Evolutionary conservation across 2,113 vertebrate genomes (phyloP).

Genomic region (Sardina pilchardus): DNA sequence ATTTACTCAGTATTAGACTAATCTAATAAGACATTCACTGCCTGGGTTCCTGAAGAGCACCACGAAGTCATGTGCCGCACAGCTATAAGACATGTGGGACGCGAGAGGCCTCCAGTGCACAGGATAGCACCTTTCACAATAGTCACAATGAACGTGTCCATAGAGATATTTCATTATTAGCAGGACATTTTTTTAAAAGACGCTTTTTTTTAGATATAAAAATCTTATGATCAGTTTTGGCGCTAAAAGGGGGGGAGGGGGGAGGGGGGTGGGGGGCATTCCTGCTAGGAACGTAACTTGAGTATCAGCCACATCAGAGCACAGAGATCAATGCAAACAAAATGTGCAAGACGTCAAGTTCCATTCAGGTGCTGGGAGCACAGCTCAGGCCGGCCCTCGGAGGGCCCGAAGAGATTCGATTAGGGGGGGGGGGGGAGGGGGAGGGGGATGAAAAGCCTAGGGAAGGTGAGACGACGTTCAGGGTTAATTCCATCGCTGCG

Average conservation of each 20-base stretch:
- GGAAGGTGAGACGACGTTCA: conserved; percentile 12
- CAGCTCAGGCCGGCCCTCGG: neutral
- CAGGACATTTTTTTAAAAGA: neutral
- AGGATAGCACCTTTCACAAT: neutral
- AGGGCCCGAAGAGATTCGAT: neutral
- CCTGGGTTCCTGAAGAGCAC: conserved; percentile 11
- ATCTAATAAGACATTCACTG: conserved; percentile 15
- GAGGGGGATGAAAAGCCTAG: neutral
- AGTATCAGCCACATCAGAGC: conserved; percentile 15
- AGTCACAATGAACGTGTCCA: neutral
- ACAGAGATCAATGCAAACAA: conserved; percentile 5
- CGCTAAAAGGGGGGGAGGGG: neutral
- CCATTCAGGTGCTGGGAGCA: neutral
- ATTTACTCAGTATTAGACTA: conserved; percentile 9
- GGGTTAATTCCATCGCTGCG: neutral
- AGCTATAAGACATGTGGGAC: neutral
- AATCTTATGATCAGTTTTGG: neutral
- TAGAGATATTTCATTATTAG: neutral
- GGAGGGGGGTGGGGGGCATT: neutral
- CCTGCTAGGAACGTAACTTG: neutral
- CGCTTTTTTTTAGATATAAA: neutral
- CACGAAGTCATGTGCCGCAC: neutral
- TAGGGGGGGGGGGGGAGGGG: neutral
- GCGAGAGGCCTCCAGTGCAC: neutral
- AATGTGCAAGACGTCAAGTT: conserved; percentile 11